Percentiles rank a stretch among this genome's conserved stretches.
Evolutionary conservation across 2,113 vertebrate species (phyloP).

Genomic region (Climacteris rufus): DNA sequence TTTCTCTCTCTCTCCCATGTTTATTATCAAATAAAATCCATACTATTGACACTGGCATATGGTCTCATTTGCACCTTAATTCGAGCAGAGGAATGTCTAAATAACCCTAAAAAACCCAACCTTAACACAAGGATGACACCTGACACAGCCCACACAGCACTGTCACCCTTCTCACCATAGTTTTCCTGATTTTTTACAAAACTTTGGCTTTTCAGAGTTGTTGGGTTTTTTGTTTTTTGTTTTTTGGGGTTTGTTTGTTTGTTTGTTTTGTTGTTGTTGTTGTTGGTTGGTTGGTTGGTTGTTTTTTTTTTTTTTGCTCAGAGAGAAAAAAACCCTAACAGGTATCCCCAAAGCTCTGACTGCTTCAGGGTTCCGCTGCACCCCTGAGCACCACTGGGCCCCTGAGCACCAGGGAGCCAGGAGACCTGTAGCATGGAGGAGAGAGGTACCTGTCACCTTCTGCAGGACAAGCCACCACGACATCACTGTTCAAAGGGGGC

Average conservation of each 20-base stretch:
- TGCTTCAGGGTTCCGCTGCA: neutral
- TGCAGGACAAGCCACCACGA: accelerated
- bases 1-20: no score
- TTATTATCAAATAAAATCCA: no score
- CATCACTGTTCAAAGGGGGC: neutral
- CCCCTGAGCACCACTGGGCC: neutral
- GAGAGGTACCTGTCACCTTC: no score
- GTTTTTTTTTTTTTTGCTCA: accelerated
- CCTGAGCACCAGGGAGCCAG: neutral
- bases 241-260: no score
- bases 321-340: neutral
- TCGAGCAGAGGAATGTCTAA: no score
- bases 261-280: no score
- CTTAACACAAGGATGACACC: neutral
- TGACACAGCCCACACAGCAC: neutral
- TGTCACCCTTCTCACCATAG: accelerated
- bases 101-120: no score
- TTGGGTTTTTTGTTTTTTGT: neutral
- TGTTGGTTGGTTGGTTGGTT: no score
- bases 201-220: neutral
- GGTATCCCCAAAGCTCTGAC: neutral
- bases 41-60: no score
- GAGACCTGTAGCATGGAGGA: neutral
- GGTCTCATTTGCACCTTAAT: no score
- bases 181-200: neutral